Conservation (phyloP, 2,797 vertebrate species). For the Pristis pectinata region DNA sequence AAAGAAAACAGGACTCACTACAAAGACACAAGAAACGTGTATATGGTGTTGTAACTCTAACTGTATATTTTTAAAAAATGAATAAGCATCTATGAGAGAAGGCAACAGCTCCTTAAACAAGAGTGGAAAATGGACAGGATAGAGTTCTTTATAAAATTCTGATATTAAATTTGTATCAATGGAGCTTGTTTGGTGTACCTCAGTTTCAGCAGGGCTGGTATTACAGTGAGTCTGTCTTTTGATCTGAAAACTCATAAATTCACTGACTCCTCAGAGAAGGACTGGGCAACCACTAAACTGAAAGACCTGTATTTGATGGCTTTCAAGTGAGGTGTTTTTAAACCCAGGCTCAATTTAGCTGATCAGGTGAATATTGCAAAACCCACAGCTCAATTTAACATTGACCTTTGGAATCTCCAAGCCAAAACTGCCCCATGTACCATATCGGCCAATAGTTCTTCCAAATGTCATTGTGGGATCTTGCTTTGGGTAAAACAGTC, state of each 20-base stretch:
- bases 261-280: not conserved
- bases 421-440: not conserved
- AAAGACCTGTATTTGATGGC: not conserved
- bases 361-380: not conserved
- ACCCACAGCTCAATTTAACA: not conserved
- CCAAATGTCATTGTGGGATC: not conserved
- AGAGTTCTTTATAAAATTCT: not conserved
- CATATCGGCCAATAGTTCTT: not conserved
- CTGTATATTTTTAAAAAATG: too few species aligned
- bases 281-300: not conserved
- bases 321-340: not conserved
- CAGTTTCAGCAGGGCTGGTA: not conserved
- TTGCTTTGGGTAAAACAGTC: not conserved
- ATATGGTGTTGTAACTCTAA: too few species aligned
- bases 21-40: too few species aligned
- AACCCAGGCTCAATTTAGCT: not conserved
- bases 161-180: not conserved
- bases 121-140: not conserved
- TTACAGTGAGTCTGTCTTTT: not conserved
- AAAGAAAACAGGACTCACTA: too few species aligned
- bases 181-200: not conserved
- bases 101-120: too few species aligned
- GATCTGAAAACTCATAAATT: not conserved
- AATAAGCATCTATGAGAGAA: too few species aligned
- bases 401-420: not conserved